phyloP scores from a whole-genome alignment of 2,888 invertebrate species.

The Gastrophysa polygoni region DNA sequence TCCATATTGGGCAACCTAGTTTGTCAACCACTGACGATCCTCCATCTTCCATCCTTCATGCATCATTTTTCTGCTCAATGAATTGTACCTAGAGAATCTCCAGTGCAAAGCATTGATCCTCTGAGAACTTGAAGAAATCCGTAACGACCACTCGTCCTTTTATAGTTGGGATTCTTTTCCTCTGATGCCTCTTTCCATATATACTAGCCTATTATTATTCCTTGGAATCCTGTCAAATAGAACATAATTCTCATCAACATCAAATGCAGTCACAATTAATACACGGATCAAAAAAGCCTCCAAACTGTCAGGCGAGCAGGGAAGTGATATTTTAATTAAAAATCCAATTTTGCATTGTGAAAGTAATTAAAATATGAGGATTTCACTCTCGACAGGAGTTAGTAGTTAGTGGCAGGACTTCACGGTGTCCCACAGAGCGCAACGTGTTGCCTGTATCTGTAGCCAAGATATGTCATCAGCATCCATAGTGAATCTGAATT shows the following conservation, averaged over 20 bases:
- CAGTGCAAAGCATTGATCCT: no score
- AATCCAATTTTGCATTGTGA: conserved; percentile 44
- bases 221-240: neutral
- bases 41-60: no score
- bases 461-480: neutral
- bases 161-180: no score
- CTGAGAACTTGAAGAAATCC: no score
- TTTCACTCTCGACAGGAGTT: conserved; percentile 39
- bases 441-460: neutral
- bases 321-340: conserved; percentile 45
- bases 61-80: no score
- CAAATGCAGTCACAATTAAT: neutral
- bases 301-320: conserved; percentile 4
- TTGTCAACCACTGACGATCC: no score
- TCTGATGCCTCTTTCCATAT: no score
- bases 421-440: neutral
- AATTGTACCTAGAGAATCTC: no score
- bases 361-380: conserved; percentile 41
- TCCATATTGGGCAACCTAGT: no score
- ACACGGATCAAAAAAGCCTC: neutral
- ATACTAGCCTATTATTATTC: no score
- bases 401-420: conserved; percentile 19
- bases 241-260: neutral
- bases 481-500: no score
- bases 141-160: no score